Conservation (phyloP, 2,113 vertebrate genomes). For the Tachycineta bicolor region DNA sequence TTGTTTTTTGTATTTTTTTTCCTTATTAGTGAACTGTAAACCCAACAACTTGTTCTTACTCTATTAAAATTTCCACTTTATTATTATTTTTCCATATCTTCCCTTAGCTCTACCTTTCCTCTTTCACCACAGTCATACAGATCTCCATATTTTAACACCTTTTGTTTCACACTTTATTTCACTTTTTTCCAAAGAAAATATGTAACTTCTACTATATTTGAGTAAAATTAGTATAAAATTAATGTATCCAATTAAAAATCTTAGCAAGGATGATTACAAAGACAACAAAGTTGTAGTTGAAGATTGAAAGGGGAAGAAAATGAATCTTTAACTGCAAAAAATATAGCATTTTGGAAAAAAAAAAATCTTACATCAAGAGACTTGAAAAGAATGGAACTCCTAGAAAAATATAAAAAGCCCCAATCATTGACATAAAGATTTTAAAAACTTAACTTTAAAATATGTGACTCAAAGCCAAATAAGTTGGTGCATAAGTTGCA, state of each 20-base stretch:
- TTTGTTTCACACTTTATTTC: background rate
- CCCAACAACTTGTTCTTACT: background rate
- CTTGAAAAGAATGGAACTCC: background rate
- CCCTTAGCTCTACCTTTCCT: background rate
- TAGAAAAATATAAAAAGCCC: background rate
- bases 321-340: background rate
- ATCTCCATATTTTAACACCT: background rate
- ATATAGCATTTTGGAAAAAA: background rate
- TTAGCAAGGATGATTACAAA: background rate
- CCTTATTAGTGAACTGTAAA: background rate
- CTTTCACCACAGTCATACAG: background rate
- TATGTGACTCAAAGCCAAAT: background rate
- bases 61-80: background rate
- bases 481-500: accelerated
- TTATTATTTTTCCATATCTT: background rate
- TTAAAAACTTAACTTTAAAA: background rate
- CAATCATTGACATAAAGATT: background rate
- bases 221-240: background rate
- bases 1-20: background rate
- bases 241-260: background rate
- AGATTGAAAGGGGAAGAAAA: background rate
- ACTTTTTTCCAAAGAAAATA: background rate
- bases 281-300: background rate
- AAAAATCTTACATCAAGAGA: background rate
- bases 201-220: background rate